Evolutionary conservation across 2,888 invertebrate species (phyloP).

Genomic region (Ommatoiulus sabulosus): DNA sequence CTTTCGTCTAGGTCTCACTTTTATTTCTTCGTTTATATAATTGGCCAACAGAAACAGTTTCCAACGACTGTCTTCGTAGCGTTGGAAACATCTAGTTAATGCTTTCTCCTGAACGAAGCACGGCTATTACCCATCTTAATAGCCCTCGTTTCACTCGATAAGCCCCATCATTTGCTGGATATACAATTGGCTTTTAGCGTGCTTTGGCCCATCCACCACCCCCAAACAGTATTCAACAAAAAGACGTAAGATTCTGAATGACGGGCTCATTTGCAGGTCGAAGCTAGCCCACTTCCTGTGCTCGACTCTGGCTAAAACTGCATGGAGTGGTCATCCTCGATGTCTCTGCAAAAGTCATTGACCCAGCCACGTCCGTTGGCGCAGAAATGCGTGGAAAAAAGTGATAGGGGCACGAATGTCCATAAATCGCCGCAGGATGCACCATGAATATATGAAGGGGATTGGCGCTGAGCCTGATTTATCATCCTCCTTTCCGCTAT

Average conservation of each 20-base stretch:
- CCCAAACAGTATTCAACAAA: background rate
- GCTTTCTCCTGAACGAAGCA: conserved; percentile 24
- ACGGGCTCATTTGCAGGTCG: background rate
- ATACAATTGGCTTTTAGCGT: conserved; percentile 43
- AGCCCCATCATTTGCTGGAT: conserved; percentile 17
- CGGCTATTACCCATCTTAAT: conserved; percentile 26
- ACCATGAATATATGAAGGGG: background rate
- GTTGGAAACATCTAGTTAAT: conserved; percentile 36
- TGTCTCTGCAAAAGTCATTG: background rate
- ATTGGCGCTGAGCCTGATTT: conserved; percentile 29
- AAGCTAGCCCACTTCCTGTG: conserved; percentile 7
- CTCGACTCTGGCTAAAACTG: background rate
- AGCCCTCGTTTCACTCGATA: conserved; percentile 49
- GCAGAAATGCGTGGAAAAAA: background rate
- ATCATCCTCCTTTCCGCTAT: conserved; percentile 21
- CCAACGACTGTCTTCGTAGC: background rate
- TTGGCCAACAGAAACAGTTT: conserved; percentile 26
- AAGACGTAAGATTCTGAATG: background rate
- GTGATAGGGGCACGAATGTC: background rate
- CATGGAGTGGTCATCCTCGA: background rate
- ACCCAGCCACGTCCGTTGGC: background rate
- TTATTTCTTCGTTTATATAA: conserved; percentile 43
- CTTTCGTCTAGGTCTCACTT: background rate
- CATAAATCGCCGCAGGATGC: conserved; percentile 18
- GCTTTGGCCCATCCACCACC: background rate